phyloP scores from a whole-genome alignment of 2,113 vertebrate species.

The Periophthalmodon schlosseri region DNA sequence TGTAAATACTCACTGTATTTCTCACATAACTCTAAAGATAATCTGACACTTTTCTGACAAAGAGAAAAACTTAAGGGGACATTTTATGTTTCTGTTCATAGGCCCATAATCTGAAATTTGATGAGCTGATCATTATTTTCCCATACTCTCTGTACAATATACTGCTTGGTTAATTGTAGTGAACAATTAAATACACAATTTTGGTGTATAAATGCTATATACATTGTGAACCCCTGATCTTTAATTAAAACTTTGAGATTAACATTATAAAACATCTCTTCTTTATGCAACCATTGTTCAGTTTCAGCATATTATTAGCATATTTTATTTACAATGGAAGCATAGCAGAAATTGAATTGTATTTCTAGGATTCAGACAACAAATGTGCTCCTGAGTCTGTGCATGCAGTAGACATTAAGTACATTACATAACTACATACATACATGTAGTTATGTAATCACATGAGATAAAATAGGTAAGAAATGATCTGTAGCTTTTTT shows the following conservation, averaged over 20 bases:
- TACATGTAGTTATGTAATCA: neutral
- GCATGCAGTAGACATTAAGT: neutral
- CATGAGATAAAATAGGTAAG: neutral
- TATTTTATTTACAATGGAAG: constrained; percentile 1
- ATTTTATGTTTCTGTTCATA: neutral
- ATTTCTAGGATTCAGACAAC: neutral
- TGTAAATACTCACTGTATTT: constrained; percentile 11
- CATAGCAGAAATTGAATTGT: neutral
- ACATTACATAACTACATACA: no score
- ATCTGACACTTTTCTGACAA: neutral
- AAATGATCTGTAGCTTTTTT: neutral
- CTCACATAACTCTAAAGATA: neutral
- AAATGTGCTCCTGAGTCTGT: neutral
- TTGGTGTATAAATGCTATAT: neutral
- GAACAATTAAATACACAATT: neutral
- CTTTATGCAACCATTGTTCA: neutral
- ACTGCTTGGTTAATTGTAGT: neutral
- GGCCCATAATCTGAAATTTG: neutral
- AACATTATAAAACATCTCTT: constrained; percentile 1
- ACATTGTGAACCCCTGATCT: neutral
- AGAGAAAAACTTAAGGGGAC: neutral
- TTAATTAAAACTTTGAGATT: neutral
- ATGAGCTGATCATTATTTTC: neutral
- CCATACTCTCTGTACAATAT: neutral
- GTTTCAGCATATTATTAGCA: constrained; percentile 11